A percentile compares a stretch with the other conserved stretches of the same genome.
Conservation (phyloP, 2,113 vertebrate genomes). For the Dicerorhinus sumatrensis region DNA sequence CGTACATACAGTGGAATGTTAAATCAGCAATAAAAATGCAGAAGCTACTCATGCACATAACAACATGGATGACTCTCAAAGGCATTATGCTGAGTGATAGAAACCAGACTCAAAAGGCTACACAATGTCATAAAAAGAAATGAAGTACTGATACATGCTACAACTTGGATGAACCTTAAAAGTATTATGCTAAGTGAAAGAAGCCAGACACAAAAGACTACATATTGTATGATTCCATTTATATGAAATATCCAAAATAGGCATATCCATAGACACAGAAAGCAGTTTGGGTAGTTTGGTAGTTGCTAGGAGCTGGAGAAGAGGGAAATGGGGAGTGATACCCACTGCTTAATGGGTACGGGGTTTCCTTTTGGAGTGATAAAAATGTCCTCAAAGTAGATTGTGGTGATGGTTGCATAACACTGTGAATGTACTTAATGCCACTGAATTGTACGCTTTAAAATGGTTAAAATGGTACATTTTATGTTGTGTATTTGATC, state of each 20-base stretch:
- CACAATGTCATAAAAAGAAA: background rate
- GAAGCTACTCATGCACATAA: background rate
- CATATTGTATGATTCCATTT: background rate
- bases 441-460: background rate
- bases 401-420: background rate
- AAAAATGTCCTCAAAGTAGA: slow-evolving; percentile 16
- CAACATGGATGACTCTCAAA: background rate
- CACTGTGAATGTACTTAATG: background rate
- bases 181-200: background rate
- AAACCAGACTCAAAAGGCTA: background rate
- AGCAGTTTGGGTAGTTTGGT: background rate
- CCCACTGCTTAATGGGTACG: background rate
- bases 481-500: slow-evolving; percentile 33
- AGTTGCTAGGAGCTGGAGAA: background rate
- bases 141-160: background rate
- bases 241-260: background rate
- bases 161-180: background rate
- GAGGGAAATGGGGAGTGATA: background rate
- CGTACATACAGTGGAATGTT: background rate
- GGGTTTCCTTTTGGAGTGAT: background rate
- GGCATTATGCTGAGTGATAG: background rate
- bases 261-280: background rate
- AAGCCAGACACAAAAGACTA: background rate
- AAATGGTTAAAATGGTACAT: background rate
- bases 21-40: slow-evolving; percentile 22